Evolutionary conservation across 1,140 invertebrate species (phyloP).

Genomic region (Rhysida immarginata): DNA sequence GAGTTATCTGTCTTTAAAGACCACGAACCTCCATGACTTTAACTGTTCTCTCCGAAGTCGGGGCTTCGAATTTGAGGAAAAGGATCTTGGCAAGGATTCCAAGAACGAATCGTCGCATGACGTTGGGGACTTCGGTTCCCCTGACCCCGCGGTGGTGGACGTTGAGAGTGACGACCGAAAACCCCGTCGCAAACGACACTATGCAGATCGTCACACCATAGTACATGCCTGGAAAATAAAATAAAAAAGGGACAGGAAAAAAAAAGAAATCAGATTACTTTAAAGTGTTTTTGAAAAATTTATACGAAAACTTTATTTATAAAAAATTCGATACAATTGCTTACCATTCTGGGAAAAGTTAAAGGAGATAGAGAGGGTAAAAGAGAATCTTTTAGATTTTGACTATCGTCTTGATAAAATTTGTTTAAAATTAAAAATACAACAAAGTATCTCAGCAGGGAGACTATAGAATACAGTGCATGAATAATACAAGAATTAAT

Average conservation of each 20-base stretch:
- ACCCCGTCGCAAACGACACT: conserved; percentile 70
- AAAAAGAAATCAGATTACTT: conserved; percentile 5
- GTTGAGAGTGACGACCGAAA: conserved; percentile 70
- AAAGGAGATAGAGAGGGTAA: too few relatives aligned
- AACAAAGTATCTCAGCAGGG: too few relatives aligned
- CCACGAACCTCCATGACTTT: too few relatives aligned
- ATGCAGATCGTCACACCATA: conserved; percentile 83
- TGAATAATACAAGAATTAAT: too few relatives aligned
- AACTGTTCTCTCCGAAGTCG: background rate
- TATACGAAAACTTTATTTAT: too few relatives aligned
- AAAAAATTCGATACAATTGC: too few relatives aligned
- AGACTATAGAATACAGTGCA: too few relatives aligned
- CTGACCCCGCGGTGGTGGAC: conserved; percentile 69
- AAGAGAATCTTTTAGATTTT: too few relatives aligned
- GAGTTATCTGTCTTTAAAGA: too few relatives aligned
- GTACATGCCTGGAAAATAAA: conserved; percentile 52
- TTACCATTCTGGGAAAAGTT: too few relatives aligned
- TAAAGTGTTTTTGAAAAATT: background rate
- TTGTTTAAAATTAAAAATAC: too few relatives aligned
- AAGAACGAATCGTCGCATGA: conserved; percentile 48
- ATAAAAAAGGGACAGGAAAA: background rate
- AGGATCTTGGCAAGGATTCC: conserved; percentile 30
- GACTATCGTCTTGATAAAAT: too few relatives aligned
- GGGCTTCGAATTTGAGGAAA: conserved; percentile 27
- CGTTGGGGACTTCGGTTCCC: conserved; percentile 53